phyloP scores from a whole-genome alignment of 2,113 vertebrate genomes.

The Pygoscelis antarcticus region DNA sequence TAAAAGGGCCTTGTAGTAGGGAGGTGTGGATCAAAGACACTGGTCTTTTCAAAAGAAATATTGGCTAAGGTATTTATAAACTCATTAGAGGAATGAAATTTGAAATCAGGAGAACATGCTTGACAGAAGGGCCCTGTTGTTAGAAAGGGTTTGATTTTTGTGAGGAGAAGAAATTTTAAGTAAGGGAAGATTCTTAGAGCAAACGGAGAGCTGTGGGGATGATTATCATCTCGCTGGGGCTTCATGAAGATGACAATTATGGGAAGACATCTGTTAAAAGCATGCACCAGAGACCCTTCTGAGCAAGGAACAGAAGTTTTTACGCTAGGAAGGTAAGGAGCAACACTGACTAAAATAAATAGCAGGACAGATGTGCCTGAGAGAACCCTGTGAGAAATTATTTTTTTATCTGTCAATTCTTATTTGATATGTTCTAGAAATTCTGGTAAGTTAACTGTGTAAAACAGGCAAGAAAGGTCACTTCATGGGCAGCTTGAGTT shows the following conservation, averaged over 20 bases:
- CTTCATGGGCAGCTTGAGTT: neutral
- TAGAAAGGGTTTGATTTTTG: neutral
- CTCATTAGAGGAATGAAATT: neutral
- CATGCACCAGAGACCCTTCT: neutral
- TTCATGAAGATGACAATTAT: neutral
- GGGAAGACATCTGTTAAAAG: slow-evolving; percentile 20
- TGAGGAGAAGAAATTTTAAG: neutral
- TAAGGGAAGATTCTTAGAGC: neutral
- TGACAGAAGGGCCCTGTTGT: neutral
- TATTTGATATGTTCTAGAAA: neutral
- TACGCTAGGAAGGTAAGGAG: neutral
- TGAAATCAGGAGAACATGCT: neutral
- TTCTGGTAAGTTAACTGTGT: neutral
- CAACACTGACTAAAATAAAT: neutral
- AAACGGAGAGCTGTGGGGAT: neutral
- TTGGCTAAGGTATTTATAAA: neutral
- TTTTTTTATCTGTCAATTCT: neutral
- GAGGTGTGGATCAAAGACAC: neutral
- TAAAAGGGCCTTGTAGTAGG: neutral
- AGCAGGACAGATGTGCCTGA: slow-evolving; percentile 12
- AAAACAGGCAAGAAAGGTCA: neutral
- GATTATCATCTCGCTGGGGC: neutral
- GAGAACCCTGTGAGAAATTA: neutral
- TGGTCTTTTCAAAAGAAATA: neutral
- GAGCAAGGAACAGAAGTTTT: neutral